phyloP scores from a whole-genome alignment of 2,888 invertebrate species.

The Eristalinus aeneus region DNA sequence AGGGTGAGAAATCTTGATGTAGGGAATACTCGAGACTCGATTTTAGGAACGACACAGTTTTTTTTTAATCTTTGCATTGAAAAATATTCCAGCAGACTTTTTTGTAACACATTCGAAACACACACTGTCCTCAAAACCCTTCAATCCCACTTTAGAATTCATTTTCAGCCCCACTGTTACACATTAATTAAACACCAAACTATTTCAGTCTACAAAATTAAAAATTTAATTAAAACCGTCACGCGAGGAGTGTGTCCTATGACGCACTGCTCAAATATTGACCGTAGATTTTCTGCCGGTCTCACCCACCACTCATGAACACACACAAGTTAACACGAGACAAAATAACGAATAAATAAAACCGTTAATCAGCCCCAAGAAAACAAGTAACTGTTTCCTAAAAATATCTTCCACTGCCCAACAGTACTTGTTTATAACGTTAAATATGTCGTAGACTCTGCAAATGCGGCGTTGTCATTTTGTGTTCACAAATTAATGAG shows the following conservation, averaged over 20 bases:
- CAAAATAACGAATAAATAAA: background rate
- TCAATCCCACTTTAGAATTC: too few species aligned
- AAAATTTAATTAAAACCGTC: background rate
- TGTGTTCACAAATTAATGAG: constrained; percentile 5
- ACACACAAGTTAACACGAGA: background rate
- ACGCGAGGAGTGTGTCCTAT: background rate
- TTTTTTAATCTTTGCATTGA: too few species aligned
- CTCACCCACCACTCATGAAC: background rate
- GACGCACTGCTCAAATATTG: background rate
- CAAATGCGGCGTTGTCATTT: background rate
- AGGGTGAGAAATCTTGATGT: too few species aligned
- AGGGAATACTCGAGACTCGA: too few species aligned
- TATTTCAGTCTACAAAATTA: background rate
- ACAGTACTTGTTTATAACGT: background rate
- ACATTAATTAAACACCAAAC: background rate
- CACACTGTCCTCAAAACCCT: background rate
- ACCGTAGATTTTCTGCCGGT: background rate
- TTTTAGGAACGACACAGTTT: too few species aligned
- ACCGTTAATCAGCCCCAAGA: background rate
- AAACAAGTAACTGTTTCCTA: constrained; percentile 1
- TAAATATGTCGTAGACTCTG: background rate
- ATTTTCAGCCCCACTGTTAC: background rate
- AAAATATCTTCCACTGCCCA: background rate
- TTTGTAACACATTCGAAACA: too few species aligned
- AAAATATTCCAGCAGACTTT: too few species aligned